These are phyloP conservation scores for Leptodirus hochenwartii DNA, from an alignment of 2,888 invertebrate genomes.

Conservation along the genomic window DNA sequence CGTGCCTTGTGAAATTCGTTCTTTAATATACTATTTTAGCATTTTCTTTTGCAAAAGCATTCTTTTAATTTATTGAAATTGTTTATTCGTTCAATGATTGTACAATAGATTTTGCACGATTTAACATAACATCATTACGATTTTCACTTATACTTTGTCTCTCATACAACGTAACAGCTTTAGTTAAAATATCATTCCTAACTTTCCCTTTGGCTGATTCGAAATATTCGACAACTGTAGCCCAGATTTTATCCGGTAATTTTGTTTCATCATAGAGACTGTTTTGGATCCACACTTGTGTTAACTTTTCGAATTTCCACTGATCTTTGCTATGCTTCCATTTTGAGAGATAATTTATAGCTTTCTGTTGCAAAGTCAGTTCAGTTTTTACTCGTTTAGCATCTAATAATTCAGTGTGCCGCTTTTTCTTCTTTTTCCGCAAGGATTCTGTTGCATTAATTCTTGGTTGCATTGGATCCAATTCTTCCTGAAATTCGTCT, in stretches of 20 bases:
- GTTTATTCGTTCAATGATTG: too few species aligned
- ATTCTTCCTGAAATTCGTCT: constrained; percentile 5
- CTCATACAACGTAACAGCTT: too few species aligned
- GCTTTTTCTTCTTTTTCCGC: constrained; percentile 45
- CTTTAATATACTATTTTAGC: too few species aligned
- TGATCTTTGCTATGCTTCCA: constrained; percentile 51
- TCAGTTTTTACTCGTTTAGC: constrained; percentile 34
- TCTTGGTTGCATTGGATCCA: constrained; percentile 20
- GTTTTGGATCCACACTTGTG: constrained; percentile 58
- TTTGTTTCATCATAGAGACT: constrained; percentile 42
- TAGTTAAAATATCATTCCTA: constrained; percentile 37
- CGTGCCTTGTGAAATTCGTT: too few species aligned
- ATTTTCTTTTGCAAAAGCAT: too few species aligned
- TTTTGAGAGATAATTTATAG: constrained; percentile 45
- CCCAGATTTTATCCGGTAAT: constrained; percentile 43
- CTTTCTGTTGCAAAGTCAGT: constrained; percentile 37
- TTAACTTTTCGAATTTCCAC: constrained; percentile 68
- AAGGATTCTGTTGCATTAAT: constrained; percentile 32
- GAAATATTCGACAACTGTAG: constrained; percentile 49
- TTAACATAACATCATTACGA: too few species aligned
- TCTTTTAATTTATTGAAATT: too few species aligned
- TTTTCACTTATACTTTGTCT: too few species aligned
- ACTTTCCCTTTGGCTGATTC: constrained; percentile 49
- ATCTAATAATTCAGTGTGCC: constrained; percentile 35
- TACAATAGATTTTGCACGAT: too few species aligned